These are phyloP conservation scores for Parelbella ahira DNA, from an alignment of 2,888 invertebrate genomes.

Conservation along the genomic window DNA sequence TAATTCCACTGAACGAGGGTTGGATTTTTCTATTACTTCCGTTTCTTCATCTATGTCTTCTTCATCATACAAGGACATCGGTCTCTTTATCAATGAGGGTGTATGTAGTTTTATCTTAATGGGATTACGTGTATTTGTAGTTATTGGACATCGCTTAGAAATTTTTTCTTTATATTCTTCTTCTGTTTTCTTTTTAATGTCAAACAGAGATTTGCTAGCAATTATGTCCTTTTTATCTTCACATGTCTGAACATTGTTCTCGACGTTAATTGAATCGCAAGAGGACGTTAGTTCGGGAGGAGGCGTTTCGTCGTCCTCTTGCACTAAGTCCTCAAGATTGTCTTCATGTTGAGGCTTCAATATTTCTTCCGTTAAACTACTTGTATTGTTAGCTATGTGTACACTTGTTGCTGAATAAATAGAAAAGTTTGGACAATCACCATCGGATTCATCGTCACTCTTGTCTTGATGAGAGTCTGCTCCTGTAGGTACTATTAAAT, in stretches of 20 bases:
- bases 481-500: conserved; percentile 40
- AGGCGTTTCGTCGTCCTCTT: conserved; percentile 44
- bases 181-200: conserved; percentile 41
- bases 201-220: conserved; percentile 19
- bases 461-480: conserved; percentile 39
- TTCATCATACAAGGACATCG: conserved; percentile 78
- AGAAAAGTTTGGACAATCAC: conserved; percentile 91
- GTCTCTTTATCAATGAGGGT: conserved; percentile 74
- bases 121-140: conserved; percentile 59
- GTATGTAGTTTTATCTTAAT: conserved; percentile 67
- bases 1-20: no score
- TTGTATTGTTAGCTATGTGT: conserved; percentile 82
- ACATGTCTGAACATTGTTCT: conserved; percentile 13
- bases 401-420: conserved; percentile 91
- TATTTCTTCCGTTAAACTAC: conserved; percentile 31
- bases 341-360: conserved; percentile 28
- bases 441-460: conserved; percentile 77
- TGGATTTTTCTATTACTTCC: conserved; percentile 27
- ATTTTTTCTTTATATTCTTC: conserved; percentile 61
- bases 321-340: conserved; percentile 45
- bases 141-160: conserved; percentile 62
- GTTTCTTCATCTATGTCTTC: conserved; percentile 46
- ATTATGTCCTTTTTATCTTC: conserved; percentile 7
- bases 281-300: conserved; percentile 28
- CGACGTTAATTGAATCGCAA: conserved; percentile 4